These are phyloP conservation scores for Druon quercuslanigerum DNA, from an alignment of 1,140 invertebrate genomes.

Conservation along the genomic window DNA sequence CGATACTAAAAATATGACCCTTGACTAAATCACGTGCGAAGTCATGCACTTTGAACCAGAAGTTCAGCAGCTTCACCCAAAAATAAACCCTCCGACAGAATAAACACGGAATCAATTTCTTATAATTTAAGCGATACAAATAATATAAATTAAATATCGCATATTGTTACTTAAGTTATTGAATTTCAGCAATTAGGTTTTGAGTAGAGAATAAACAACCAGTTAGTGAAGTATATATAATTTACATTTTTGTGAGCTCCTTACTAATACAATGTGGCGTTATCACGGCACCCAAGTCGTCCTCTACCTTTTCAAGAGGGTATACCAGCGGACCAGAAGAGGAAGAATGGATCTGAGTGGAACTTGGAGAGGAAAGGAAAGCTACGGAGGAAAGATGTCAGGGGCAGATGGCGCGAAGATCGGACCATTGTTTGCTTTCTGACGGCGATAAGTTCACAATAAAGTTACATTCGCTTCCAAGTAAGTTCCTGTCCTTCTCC, in stretches of 20 bases:
- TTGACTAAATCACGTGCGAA: constrained; percentile 21
- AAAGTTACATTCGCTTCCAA: constrained; percentile 70
- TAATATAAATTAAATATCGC: no score
- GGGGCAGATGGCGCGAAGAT: constrained; percentile 63
- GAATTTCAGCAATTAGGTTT: neutral
- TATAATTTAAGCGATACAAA: no score
- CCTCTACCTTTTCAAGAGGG: constrained; percentile 28
- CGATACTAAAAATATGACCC: constrained; percentile 8
- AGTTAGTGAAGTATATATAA: neutral
- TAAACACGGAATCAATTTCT: no score
- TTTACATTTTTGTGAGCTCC: constrained; percentile 54
- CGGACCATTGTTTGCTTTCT: constrained; percentile 72
- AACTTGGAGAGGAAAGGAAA: constrained; percentile 39
- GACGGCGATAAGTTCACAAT: constrained; percentile 75
- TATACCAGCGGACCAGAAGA: constrained; percentile 45
- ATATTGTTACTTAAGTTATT: no score
- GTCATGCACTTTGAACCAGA: neutral
- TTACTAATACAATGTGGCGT: constrained; percentile 48
- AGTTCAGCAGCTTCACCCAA: neutral
- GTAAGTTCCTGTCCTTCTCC: constrained; percentile 54
- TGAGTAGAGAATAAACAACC: neutral
- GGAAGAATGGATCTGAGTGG: constrained; percentile 41
- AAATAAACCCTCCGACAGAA: neutral
- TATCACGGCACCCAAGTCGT: constrained; percentile 50
- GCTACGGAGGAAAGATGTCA: constrained; percentile 43